Conservation (phyloP, 2,888 invertebrate genomes). For the Idaea biselata region DNA sequence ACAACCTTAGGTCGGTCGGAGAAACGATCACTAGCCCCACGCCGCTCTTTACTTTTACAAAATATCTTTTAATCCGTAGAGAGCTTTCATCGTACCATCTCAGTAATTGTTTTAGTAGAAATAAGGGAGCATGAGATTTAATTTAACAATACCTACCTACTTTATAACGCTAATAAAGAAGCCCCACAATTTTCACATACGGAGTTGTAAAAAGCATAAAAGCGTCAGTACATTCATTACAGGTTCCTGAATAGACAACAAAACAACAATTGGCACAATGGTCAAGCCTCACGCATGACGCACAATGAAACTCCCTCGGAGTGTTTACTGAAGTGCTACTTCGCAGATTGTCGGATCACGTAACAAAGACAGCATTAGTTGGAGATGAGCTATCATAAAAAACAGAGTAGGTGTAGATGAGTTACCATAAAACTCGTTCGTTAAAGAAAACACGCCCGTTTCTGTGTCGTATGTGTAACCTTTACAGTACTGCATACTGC, state of each 20-base stretch:
- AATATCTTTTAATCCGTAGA: too few relatives aligned
- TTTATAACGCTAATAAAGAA: not conserved
- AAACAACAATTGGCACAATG: constrained; percentile 43
- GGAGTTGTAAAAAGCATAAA: constrained; percentile 15
- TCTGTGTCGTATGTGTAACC: not conserved
- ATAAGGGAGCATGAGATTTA: too few relatives aligned
- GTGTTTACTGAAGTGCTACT: constrained; percentile 47
- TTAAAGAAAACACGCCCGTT: constrained; percentile 21
- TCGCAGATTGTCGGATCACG: constrained; percentile 35
- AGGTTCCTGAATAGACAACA: constrained; percentile 16
- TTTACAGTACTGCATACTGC: not conserved
- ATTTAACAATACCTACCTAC: too few relatives aligned
- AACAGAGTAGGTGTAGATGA: constrained; percentile 33
- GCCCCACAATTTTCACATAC: constrained; percentile 1
- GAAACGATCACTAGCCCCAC: too few relatives aligned
- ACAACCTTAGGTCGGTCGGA: too few relatives aligned
- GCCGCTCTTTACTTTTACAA: too few relatives aligned
- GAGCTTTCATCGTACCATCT: too few relatives aligned
- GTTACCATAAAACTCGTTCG: constrained; percentile 15
- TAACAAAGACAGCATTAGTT: constrained; percentile 52
- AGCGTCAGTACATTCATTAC: constrained; percentile 11
- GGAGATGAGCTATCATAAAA: constrained; percentile 44
- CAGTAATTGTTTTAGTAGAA: too few relatives aligned
- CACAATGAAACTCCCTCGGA: constrained; percentile 49
- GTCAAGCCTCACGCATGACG: constrained; percentile 43